Evolutionary conservation across 1,140 invertebrate genomes (phyloP), one percentile per base, ranked within the genome.

Genomic region (Harlomillsia oculata): DNA sequence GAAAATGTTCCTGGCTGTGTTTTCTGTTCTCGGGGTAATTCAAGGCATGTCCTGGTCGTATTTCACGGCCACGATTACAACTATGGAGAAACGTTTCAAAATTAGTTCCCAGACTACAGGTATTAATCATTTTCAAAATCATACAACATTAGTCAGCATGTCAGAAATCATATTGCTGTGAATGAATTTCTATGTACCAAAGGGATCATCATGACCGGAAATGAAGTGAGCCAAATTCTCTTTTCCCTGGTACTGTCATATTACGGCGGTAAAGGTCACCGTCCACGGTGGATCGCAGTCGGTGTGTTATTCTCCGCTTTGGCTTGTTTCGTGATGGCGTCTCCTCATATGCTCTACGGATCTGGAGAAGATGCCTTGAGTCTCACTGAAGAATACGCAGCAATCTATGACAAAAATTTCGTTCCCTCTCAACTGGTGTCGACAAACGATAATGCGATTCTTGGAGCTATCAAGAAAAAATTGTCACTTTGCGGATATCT

Each of bases 1-100:
- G 26, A 92, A 92, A 70, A 78, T 94, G 70, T 78, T 85, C 54
- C 69, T 87, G 1, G 69, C 85, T 39, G 83, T 86, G 8, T 94
- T 92, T 72, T 86, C 89, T 66, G 1, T 66, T 65, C 71, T 85
- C 1, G 9, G 81, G 6, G 86, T 93, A 0, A 75, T 92, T 13
- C 88, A 92, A 72, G 89, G 89, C 28, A 91, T 93, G 86, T 92
- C 87, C 69, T 87, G 87, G 72, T 92, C 89, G 18, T 97, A 97
- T 72, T 90, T 96, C 69, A 91, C 93, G 29, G 92, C 87, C 66
- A 89, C 93, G 49, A 90, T 96, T 67, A 96, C 93, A 23, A 97
- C 92, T 5, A 89, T 97, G 39, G 92, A 97, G 72, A 96, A 95
- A 73, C 76, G 96, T 26, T 97, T 93, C 70, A 88, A 92, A 77